Conservation (phyloP, 1,140 invertebrate genomes). For the Holcopasites calliopsidis region DNA sequence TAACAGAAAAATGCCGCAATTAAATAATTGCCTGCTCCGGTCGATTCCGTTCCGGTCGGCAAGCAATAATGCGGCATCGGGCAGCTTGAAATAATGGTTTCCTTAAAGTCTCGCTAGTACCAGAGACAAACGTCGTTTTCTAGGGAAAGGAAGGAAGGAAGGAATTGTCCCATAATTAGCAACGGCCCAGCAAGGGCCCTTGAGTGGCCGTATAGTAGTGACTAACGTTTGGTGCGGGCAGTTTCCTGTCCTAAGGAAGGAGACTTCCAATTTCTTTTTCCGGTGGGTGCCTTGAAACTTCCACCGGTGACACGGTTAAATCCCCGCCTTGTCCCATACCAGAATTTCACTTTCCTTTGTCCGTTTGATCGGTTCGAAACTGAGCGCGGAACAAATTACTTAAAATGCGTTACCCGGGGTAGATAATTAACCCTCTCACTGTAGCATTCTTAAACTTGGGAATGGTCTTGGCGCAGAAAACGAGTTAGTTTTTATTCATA, state of each 20-base stretch:
- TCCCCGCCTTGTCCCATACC: slow-evolving; percentile 6
- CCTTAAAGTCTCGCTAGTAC: neutral
- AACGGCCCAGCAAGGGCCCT: slow-evolving; percentile 36
- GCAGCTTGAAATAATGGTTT: neutral
- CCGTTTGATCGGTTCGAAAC: neutral
- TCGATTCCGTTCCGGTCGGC: neutral
- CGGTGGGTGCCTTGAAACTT: slow-evolving; percentile 48
- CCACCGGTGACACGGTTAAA: slow-evolving; percentile 14
- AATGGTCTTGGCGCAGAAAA: too few relatives aligned
- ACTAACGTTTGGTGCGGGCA: slow-evolving; percentile 26
- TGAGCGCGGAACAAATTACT: neutral
- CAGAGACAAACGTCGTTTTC: neutral
- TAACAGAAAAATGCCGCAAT: neutral
- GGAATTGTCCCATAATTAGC: slow-evolving; percentile 53
- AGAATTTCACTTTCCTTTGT: slow-evolving; percentile 11
- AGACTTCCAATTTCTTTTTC: slow-evolving; percentile 48
- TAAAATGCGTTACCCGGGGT: too few relatives aligned
- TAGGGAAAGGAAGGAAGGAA: slow-evolving; percentile 39
- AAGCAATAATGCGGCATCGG: neutral
- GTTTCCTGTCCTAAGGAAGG: slow-evolving; percentile 47
- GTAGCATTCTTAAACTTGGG: too few relatives aligned
- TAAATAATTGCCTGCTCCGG: neutral
- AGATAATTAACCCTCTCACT: too few relatives aligned
- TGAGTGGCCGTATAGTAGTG: slow-evolving; percentile 45
- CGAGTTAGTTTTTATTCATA: too few relatives aligned